These are phyloP conservation scores for Apostichopus parvimensis DNA, from an alignment of 35 echinoderm and acorn worm species.

Conservation along the genomic window DNA sequence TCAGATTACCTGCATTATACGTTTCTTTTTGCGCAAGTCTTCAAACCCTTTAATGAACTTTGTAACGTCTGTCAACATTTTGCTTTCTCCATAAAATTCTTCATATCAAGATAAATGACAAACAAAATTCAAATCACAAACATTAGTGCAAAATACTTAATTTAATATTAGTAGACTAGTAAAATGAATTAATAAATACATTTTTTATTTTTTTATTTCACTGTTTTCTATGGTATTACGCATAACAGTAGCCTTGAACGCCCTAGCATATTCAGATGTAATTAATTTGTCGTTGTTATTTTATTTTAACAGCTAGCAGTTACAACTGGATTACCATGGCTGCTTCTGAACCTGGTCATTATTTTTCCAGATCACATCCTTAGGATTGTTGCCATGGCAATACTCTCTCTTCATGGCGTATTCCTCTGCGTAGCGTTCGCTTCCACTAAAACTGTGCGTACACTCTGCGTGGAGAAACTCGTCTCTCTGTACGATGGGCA, in stretches of 20 bases:
- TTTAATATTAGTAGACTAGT: background rate
- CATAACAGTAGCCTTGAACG: too few relatives aligned
- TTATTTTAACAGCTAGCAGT: constrained; percentile 3
- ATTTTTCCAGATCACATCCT: background rate
- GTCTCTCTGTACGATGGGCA: background rate
- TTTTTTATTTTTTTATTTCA: background rate
- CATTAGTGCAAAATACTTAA: too few relatives aligned
- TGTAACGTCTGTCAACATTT: too few relatives aligned
- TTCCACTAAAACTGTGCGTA: constrained; percentile 14
- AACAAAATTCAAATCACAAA: too few relatives aligned
- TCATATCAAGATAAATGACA: too few relatives aligned
- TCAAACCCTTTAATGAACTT: too few relatives aligned
- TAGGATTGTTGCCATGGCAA: background rate
- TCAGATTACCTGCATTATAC: too few relatives aligned
- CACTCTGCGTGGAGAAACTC: background rate
- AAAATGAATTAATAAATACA: background rate
- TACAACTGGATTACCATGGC: constrained; percentile 11
- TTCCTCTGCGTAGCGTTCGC: constrained; percentile 9
- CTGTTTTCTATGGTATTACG: too few relatives aligned
- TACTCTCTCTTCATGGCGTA: constrained; percentile 17
- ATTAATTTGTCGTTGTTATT: too few relatives aligned
- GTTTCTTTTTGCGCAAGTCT: too few relatives aligned
- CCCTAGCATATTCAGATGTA: background rate
- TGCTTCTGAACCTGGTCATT: background rate
- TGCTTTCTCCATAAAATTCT: too few relatives aligned